These are phyloP conservation scores for Heteromormyrus szaboi DNA, from an alignment of 2,797 vertebrate genomes.

Conservation along the genomic window DNA sequence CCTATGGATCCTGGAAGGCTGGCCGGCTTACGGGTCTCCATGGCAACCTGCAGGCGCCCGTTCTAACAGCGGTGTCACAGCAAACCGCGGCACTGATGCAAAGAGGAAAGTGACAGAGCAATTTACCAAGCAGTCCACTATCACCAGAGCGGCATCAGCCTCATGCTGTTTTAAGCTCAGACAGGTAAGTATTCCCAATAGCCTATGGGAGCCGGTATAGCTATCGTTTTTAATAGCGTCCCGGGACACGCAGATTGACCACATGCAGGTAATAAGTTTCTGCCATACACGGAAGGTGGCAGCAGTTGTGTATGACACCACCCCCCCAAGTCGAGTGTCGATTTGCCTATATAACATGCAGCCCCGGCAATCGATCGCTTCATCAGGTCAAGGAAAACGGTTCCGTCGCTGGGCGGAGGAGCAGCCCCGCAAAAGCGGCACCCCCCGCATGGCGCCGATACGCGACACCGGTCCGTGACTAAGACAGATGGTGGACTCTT, in stretches of 20 bases:
- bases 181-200: slow-evolving; percentile 15
- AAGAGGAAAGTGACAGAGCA: slow-evolving; percentile 29
- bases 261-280: slow-evolving; percentile 1
- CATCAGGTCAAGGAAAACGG: not conserved
- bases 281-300: slow-evolving; percentile 9
- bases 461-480: not conserved
- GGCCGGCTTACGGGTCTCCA: slow-evolving; percentile 33
- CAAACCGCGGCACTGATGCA: slow-evolving; percentile 24
- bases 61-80: slow-evolving; percentile 24
- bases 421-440: too few species aligned
- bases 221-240: slow-evolving; percentile 21
- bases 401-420: not conserved
- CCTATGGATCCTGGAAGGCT: slow-evolving; percentile 10
- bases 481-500: not conserved
- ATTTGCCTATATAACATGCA: slow-evolving; percentile 16
- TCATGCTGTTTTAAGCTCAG: slow-evolving; percentile 15
- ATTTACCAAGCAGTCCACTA: slow-evolving; percentile 25
- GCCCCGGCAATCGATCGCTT: not conserved
- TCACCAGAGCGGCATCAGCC: slow-evolving; percentile 20
- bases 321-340: slow-evolving; percentile 7
- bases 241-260: not conserved
- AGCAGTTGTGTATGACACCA: not conserved
- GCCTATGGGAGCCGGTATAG: slow-evolving; percentile 5
- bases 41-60: slow-evolving; percentile 32
- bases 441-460: not conserved